Percentiles rank a stretch among this genome's conserved stretches.
phyloP scores from a whole-genome alignment of 2,888 invertebrate genomes.

The Dichetophora obliterata region DNA sequence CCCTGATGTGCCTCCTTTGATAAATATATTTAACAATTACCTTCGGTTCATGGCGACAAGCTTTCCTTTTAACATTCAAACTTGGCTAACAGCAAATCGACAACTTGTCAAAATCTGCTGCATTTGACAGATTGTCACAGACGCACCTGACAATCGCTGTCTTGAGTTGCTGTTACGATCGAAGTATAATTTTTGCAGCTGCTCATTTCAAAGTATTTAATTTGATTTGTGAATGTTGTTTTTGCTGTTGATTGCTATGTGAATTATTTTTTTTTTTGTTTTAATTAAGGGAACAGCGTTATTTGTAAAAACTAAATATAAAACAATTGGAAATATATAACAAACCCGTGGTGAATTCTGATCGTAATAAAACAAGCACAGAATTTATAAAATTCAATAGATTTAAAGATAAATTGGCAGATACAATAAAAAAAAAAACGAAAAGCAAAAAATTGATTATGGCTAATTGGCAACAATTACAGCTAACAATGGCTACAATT shows the following conservation, averaged over 20 bases:
- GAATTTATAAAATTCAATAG: conserved; percentile 7
- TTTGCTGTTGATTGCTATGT: conserved; percentile 16
- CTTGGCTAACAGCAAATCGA: conserved; percentile 1
- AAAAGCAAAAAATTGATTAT: conserved; percentile 24
- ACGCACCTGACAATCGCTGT: background rate
- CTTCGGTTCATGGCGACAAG: background rate
- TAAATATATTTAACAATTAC: background rate
- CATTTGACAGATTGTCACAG: conserved; percentile 43
- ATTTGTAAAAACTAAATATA: background rate
- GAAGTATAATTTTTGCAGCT: conserved; percentile 24
- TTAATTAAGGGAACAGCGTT: conserved; percentile 2
- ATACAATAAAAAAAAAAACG: background rate
- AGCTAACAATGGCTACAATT: conserved; percentile 10
- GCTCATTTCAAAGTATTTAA: background rate
- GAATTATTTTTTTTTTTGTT: conserved; percentile 3
- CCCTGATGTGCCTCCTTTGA: too few species aligned
- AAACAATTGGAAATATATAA: background rate
- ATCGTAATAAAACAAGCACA: background rate
- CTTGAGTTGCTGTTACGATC: conserved; percentile 26
- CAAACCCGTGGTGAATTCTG: conserved; percentile 8
- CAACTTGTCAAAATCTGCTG: conserved; percentile 31
- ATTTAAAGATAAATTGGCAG: conserved; percentile 29
- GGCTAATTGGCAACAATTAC: conserved; percentile 36
- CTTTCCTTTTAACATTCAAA: conserved; percentile 33
- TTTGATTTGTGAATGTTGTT: conserved; percentile 24